Conservation (phyloP, 2,113 vertebrate species). For the Caranx ignobilis region DNA sequence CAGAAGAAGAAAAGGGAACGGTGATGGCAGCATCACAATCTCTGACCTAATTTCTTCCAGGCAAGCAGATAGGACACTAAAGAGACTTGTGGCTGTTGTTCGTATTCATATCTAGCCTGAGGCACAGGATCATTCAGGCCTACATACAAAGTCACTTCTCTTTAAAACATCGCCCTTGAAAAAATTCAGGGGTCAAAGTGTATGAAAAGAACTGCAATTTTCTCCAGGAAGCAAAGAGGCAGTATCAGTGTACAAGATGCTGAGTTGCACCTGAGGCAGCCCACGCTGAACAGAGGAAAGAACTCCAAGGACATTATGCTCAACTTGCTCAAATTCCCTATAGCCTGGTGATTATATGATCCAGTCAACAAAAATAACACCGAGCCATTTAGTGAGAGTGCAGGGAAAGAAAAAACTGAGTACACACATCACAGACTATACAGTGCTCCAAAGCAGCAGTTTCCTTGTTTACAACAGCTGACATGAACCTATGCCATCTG, state of each 20-base stretch:
- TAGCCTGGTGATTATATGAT: constrained; percentile 51
- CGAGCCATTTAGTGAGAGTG: constrained; percentile 19
- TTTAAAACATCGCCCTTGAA: constrained; percentile 2
- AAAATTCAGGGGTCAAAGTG: constrained; percentile 1
- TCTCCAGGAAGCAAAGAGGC: neutral
- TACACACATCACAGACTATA: constrained; percentile 6
- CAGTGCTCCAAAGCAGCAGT: constrained; percentile 20
- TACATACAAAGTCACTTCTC: constrained; percentile 19
- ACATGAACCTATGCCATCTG: constrained; percentile 13
- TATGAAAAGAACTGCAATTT: constrained; percentile 15
- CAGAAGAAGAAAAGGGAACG: constrained; percentile 35
- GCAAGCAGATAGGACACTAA: constrained; percentile 41
- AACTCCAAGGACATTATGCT: constrained; percentile 47
- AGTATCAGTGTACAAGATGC: constrained; percentile 7
- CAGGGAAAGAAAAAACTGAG: neutral
- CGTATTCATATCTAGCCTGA: constrained; percentile 31
- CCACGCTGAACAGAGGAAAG: constrained; percentile 21
- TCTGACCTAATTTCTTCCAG: constrained; percentile 64
- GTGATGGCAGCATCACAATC: constrained; percentile 49
- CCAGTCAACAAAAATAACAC: constrained; percentile 53
- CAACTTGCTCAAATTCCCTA: constrained; percentile 46
- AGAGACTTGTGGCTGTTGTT: constrained; percentile 50
- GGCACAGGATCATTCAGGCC: constrained; percentile 40
- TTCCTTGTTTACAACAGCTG: constrained; percentile 33
- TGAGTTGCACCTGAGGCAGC: constrained; percentile 45